Conservation (phyloP, 2,797 vertebrate species). For the Nannoperca australis region DNA sequence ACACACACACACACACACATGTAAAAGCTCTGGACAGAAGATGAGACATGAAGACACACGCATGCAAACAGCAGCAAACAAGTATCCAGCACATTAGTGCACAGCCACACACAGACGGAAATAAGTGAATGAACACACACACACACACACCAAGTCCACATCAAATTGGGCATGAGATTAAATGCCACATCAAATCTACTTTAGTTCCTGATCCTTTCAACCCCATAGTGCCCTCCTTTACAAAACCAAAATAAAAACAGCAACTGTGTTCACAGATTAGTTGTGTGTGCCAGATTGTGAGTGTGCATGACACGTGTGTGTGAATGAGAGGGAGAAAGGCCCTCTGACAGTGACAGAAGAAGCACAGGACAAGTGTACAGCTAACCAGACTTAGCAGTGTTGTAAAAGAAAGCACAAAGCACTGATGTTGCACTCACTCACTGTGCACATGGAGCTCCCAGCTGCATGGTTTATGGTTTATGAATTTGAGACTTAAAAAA, state of each 20-base stretch:
- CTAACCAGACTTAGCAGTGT: neutral
- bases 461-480: constrained; percentile 13
- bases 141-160: constrained; percentile 26
- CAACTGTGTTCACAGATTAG: constrained; percentile 66
- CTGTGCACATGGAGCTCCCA: constrained; percentile 3
- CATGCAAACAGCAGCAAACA: constrained; percentile 33
- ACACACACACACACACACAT: too few species aligned
- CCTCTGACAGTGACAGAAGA: neutral
- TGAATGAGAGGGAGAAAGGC: neutral
- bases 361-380: neutral
- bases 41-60: constrained; percentile 33
- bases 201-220: constrained; percentile 58
- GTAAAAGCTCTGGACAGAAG: constrained; percentile 24
- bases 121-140: constrained; percentile 36
- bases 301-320: neutral
- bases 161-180: constrained; percentile 68
- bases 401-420: neutral
- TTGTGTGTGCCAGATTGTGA: constrained; percentile 2
- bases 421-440: neutral
- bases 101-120: constrained; percentile 8
- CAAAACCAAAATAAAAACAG: constrained; percentile 57
- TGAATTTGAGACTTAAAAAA: constrained; percentile 10
- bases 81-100: constrained; percentile 4
- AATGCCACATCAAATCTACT: constrained; percentile 69
- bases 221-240: constrained; percentile 53